Base-by-base conservation (phyloP, 2,888 invertebrate genomes). In the Agapetus fuscipes region DNA sequence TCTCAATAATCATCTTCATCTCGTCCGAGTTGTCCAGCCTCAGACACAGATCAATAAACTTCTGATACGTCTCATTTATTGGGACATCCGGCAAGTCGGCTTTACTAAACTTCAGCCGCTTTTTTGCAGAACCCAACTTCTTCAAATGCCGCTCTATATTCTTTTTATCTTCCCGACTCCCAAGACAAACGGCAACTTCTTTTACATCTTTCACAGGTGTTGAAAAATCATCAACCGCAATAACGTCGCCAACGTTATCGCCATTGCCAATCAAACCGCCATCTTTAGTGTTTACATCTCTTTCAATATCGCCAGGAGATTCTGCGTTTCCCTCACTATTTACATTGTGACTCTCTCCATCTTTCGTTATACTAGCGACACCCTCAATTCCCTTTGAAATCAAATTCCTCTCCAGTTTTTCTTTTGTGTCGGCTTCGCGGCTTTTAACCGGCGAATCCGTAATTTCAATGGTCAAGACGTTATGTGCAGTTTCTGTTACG, bases 1-100 rank as follows among this genome's bases (percentile, higher is more conserved):
- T 68, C n/a, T 74, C 70, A 7, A 74, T 71, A 34, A 77, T 66
- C 47, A 66, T 69, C 30, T 61, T 64, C 77, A 77, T 76, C 42
- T 76, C 76, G 9, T 64, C 61, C 1, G 75, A 68, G 51, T 65
- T 59, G 52, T 70, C 70, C 12, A 68, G 48, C 49, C 57, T 39
- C 17, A 67, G 62, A 54, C 70, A 70, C 34, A 62, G 48, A 45
- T 64, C 56, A 42, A 70, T 67, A 48, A 70, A 68, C 20, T 49
- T 57, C 53, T 62, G 62, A 49, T 66, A 69, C 1, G 57, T 51
- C 5, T 62, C 55, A 53, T 62, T 58, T 43, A 41, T 38, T 20
- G 32, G n/a, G 12, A 30, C 29, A 3, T 40, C 34, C 0, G 33
- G 11, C 10, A 17, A 14, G 5, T 15, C 11, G 2, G n/a, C 11